Evolutionary conservation across 2,888 invertebrate genomes (phyloP), one percentile per base, ranked within the genome.

Genomic region (Drosophila leonis): DNA sequence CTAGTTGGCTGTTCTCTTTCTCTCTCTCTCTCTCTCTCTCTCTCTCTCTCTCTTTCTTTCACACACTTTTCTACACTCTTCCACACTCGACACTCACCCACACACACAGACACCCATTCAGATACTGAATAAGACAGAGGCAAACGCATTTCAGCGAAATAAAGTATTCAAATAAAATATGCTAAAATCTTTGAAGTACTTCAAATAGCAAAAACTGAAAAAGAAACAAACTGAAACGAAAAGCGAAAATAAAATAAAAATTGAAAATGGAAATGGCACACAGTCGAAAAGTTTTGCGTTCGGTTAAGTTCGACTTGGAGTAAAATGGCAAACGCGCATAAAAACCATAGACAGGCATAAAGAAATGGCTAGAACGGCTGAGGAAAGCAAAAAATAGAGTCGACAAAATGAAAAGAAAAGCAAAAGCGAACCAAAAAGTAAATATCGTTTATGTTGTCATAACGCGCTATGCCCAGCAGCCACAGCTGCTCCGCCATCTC

Each of bases 141-240:
- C 68, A 78, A 73, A 82, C 72, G 78, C 75, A 85, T 86, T 85
- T 78, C 81, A 76, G 87, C 72, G 83, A 90, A 90, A 90, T 90
- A 90, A 87, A 87, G 87, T 87, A 87, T 90, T 87, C 87, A 87
- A 88, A 87, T 87, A 87, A 87, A 87, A 87, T 87, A 87, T 87
- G 87, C 90, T 87, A 90, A 87, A 87, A 87, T 87, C 87, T 90
- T 88, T 86, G 90, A 88, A 90, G 88, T 88, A 88, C 83, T 90
- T 88, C 88, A 90, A 90, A 88, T 86, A 72, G 83, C 83, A 88
- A 90, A 87, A 84, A 82, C 67, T 72, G 56, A 54, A 75, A 80
- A 75, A 71, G 63, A 66, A 73, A 72, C 65, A 52, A 57, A 73
- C 42, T 35, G 65, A 69, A 79, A 66, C 46, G 65, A 79, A 72